Evolutionary conservation across 2,888 invertebrate genomes (phyloP), one percentile per base, ranked within the genome.

Genomic region (Diaprepes abbreviatus): DNA sequence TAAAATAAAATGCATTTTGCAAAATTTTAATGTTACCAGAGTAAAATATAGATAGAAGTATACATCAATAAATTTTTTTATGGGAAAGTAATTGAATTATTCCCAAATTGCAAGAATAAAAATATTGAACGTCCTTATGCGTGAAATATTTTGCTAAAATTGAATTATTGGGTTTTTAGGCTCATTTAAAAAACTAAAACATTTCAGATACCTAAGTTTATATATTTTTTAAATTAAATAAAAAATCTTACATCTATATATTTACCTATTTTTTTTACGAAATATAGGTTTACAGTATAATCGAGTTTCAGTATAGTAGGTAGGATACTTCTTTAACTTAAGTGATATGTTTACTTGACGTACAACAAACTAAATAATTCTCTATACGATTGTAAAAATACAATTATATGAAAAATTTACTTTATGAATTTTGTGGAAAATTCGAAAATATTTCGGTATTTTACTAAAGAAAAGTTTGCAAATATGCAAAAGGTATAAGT

Each of bases 301-400:
- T 62, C 62, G 62, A 62, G 62, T 48, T 40, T 58, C 28, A 28
- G 40, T 58, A 31, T 57, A 38, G 17, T 40, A 55, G 35, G 55
- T 57, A 58, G 31, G 40, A 43, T 40, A 43, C 43, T 38, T 31
- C n/a, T 21, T 45, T 63, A 43, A 54, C 40, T 63, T 63, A 63
- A n/a, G 21, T 63, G 63, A 63, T 63, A 63, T 63, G 63, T 63
- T 52, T 52, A 40, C 36, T 40, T 33, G 17, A 54, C 52, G 19
- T 54, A 63, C 54, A 63, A 63, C 54, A 33, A 63, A 54, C 17
- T 48, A 48, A 50, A 63, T 24, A 54, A 28, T 54, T 63, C 28
- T 52, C 52, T 63, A 54, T 43, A 40, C 19, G 31, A 17, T 40
- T 54, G 63, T 63, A 63, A 54, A 63, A 63, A 63, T 63, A 63